These are phyloP conservation scores for Drosophila mauritiana DNA, from an alignment of 1,140 invertebrate genomes.

Conservation along the genomic window DNA sequence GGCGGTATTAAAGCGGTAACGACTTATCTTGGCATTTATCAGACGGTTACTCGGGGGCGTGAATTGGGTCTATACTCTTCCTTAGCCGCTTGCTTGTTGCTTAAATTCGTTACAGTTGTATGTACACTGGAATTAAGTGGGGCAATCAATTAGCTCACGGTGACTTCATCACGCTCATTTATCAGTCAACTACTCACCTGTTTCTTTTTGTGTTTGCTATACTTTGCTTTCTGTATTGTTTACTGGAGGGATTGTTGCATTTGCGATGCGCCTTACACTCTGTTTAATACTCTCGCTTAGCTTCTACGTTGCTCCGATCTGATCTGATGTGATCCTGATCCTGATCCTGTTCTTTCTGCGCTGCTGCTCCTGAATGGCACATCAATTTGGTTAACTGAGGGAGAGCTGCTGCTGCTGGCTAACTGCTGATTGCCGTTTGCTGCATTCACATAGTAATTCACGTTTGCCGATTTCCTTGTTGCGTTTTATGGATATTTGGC, in stretches of 20 bases:
- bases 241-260: slow-evolving; percentile 77
- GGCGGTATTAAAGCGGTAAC: slow-evolving; percentile 70
- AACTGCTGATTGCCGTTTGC: slow-evolving; percentile 25
- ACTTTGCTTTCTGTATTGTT: slow-evolving; percentile 37
- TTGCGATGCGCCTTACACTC: slow-evolving; percentile 40
- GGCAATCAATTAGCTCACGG: slow-evolving; percentile 11
- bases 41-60: slow-evolving; percentile 9
- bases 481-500: slow-evolving; percentile 52
- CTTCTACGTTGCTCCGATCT: slow-evolving; percentile 63
- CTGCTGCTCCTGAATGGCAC: slow-evolving; percentile 64
- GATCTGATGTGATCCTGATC: not conserved
- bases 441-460: slow-evolving; percentile 57
- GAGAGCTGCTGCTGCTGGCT: slow-evolving; percentile 28
- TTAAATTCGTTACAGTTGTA: slow-evolving; percentile 73
- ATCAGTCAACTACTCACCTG: slow-evolving; percentile 37
- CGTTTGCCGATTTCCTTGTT: slow-evolving; percentile 8
- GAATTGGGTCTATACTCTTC: slow-evolving; percentile 4
- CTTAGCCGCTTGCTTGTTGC: slow-evolving; percentile 9
- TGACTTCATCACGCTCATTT: not conserved
- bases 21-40: slow-evolving; percentile 78
- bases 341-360: slow-evolving; percentile 41
- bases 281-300: slow-evolving; percentile 79
- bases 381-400: slow-evolving; percentile 59
- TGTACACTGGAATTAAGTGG: slow-evolving; percentile 58
- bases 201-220: slow-evolving; percentile 21